These are phyloP conservation scores for Temnothorax rugatulus DNA, from an alignment of 2,888 invertebrate genomes.

Conservation along the genomic window DNA sequence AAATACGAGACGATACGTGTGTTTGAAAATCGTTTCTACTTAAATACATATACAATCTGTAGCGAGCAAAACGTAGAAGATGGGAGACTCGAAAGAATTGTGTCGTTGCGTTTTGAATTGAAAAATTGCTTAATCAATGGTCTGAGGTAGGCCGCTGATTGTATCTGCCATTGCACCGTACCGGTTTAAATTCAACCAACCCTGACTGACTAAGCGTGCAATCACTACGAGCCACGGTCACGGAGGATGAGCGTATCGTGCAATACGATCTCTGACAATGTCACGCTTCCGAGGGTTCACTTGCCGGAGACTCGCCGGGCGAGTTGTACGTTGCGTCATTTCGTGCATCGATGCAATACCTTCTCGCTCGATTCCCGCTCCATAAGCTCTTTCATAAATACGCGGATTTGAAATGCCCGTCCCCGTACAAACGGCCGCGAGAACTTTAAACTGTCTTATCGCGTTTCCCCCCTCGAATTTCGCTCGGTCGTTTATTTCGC, in stretches of 20 bases:
- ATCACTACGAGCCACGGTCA: slow-evolving; percentile 65
- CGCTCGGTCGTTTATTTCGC: neutral
- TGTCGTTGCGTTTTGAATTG: slow-evolving; percentile 49
- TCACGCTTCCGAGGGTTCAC: slow-evolving; percentile 74
- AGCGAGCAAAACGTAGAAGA: neutral
- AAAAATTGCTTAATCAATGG: slow-evolving; percentile 57
- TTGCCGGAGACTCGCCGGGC: slow-evolving; percentile 65
- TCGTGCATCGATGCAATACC: slow-evolving; percentile 24
- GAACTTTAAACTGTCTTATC: slow-evolving; percentile 9
- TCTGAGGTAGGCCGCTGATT: slow-evolving; percentile 48
- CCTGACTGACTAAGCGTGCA: slow-evolving; percentile 58
- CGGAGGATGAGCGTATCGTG: slow-evolving; percentile 71
- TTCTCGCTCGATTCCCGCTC: slow-evolving; percentile 31
- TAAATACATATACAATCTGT: neutral
- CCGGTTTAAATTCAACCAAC: slow-evolving; percentile 57
- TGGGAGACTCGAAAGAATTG: neutral
- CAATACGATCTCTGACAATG: slow-evolving; percentile 76
- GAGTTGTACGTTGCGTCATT: slow-evolving; percentile 43
- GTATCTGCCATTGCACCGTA: slow-evolving; percentile 48
- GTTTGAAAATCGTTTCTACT: neutral
- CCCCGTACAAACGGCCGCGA: neutral
- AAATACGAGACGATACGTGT: neutral
- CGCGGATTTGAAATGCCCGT: neutral
- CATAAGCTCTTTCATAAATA: slow-evolving; percentile 41
- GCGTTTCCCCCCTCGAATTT: neutral